Conservation (phyloP, 2,797 vertebrate species). For the Rhinoraja longicauda region DNA sequence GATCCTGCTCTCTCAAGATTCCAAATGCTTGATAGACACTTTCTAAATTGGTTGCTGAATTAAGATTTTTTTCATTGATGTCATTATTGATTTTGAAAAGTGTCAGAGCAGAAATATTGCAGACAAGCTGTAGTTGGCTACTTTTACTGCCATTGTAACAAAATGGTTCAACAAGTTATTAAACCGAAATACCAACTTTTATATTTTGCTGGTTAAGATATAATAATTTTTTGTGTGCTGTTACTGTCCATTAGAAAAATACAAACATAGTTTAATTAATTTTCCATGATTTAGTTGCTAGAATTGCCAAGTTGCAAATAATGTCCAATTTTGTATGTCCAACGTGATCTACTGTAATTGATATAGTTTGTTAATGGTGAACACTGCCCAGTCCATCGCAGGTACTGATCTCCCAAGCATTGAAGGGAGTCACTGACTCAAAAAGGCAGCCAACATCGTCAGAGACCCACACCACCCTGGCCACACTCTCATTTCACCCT, state of each 20-base stretch:
- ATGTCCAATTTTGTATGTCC: neutral
- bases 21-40: neutral
- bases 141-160: neutral
- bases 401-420: too few species aligned
- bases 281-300: neutral
- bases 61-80: neutral
- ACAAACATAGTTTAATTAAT: neutral
- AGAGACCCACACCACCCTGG: too few species aligned
- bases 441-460: too few species aligned
- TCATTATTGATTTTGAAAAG: neutral
- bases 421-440: too few species aligned
- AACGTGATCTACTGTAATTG: neutral
- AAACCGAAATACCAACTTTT: neutral
- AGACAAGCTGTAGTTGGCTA: neutral
- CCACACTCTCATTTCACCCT: too few species aligned
- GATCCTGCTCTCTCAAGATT: too few species aligned
- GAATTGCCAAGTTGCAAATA: neutral
- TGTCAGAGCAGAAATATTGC: neutral
- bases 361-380: too few species aligned
- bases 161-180: neutral
- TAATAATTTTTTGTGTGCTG: neutral
- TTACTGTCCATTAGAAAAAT: neutral
- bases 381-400: too few species aligned
- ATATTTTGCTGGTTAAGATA: neutral
- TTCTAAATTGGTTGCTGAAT: neutral